Percentiles rank a stretch among this genome's conserved stretches.
These are phyloP conservation scores for Melipona beecheii DNA, from an alignment of 2,888 invertebrate genomes.

Conservation along the genomic window DNA sequence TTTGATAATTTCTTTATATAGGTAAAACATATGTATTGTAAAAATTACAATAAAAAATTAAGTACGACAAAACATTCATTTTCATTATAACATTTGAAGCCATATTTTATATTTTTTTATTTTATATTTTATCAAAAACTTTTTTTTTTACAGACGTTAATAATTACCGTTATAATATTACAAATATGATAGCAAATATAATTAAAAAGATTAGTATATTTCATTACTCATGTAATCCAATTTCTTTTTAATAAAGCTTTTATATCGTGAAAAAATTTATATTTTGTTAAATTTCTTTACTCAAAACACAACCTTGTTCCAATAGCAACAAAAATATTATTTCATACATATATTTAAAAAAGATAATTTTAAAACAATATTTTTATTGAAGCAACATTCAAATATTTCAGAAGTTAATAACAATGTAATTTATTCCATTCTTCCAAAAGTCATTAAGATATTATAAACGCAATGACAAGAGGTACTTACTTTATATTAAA, in stretches of 20 bases:
- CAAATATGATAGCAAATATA: not conserved
- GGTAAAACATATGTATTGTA: not conserved
- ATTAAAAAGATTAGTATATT: not conserved
- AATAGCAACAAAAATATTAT: not conserved
- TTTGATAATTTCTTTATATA: not conserved
- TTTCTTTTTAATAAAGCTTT: not conserved
- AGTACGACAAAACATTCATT: not conserved
- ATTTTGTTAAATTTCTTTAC: too few species aligned
- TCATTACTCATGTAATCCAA: not conserved
- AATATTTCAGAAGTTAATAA: not conserved
- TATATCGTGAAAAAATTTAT: not conserved
- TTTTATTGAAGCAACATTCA: not conserved
- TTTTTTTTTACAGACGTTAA: not conserved
- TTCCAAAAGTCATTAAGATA: not conserved
- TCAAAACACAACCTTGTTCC: not conserved
- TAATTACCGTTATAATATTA: not conserved
- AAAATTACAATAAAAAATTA: not conserved
- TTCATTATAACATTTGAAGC: not conserved
- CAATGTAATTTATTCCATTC: slow-evolving; percentile 12
- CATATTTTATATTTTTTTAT: not conserved
- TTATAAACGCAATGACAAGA: not conserved
- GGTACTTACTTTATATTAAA: slow-evolving; percentile 52
- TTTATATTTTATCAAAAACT: not conserved
- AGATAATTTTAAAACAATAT: not conserved
- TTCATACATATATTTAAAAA: not conserved